Base-by-base conservation (phyloP, 2,113 vertebrate genomes). In the Hippoglossus stenolepis region DNA sequence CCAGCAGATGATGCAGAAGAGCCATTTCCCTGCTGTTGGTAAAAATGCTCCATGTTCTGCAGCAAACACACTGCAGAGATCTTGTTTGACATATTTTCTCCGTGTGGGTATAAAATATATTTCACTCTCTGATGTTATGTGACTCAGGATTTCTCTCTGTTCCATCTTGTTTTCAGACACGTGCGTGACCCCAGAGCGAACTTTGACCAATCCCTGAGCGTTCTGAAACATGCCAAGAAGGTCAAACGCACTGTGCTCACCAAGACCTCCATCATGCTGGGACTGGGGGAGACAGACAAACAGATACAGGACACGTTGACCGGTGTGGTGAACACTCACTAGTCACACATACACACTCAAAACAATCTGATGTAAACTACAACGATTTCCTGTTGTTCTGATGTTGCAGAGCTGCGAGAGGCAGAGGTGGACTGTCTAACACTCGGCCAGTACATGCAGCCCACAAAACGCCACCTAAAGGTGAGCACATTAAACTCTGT, bases 381-480 rank as follows among this genome's bases (percentile, higher is more conserved):
- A 11, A 11, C 21, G 2, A 3, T 66, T 24, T 73, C 57, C 47
- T 87, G 21, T 53, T 75, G 20, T 79, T 70, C 24, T 70, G 71
- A 70, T 56, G 63, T 84, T 90, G 2, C 88, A 99, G 98, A 96
- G 56, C 86, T 99, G 81, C 94, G 96, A 66, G 96, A 96, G 72
- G 95, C 95, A 4, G 93, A 85, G 5, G 97, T 99, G 53, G 98
- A 99, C 89, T 99, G 98, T 91, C 86, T 99, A 75, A 99, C 98
- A 0, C 85, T 99, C 24, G 98, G 98, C 54, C 98, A 99, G 86
- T 99, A 99, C 79, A 99, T 99, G 98, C 98, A 99, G 75, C 98
- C 98, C 64, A 99, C 98, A 24, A 99, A 96, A 81, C 96, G 98
- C 28, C 96, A 98, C 83, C 95, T 99, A 0, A 99, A 99, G 96